A percentile compares a stretch with the other conserved stretches of the same genome.
Conservation (phyloP, 2,113 vertebrate species). For the Corythornis cristatus region DNA sequence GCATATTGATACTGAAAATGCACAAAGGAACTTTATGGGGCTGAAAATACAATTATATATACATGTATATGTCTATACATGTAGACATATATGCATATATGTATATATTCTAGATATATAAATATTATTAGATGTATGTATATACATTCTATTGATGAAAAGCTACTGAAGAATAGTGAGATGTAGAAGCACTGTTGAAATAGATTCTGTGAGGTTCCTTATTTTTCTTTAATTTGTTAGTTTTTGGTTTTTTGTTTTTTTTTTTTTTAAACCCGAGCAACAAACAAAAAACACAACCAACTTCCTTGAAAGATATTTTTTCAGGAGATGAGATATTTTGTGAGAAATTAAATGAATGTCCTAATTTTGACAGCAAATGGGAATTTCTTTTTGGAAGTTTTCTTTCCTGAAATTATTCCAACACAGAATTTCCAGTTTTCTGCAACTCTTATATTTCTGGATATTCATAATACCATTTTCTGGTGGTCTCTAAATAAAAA, state of each 20-base stretch:
- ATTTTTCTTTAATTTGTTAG: neutral
- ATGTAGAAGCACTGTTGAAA: neutral
- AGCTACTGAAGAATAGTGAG: neutral
- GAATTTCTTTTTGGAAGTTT: neutral
- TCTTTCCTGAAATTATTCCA: neutral
- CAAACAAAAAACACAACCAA: neutral
- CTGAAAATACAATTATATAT: neutral
- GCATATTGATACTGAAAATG: neutral
- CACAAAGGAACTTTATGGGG: neutral
- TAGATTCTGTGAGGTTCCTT: neutral
- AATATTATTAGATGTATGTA: neutral
- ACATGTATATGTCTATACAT: neutral
- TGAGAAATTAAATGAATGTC: neutral
- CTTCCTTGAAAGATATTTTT: neutral
- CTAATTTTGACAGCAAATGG: neutral
- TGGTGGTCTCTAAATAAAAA: neutral
- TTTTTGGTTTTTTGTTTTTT: neutral
- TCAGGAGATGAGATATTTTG: neutral
- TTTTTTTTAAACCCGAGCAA: neutral
- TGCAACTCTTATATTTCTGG: neutral
- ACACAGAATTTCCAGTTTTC: neutral
- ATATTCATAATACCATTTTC: neutral
- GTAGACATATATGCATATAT: neutral
- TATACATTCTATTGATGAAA: neutral
- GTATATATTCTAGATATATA: neutral